Evolutionary conservation across 2,888 invertebrate species (phyloP).

Genomic region (Scaptodrosophila latifasciaeformis): DNA sequence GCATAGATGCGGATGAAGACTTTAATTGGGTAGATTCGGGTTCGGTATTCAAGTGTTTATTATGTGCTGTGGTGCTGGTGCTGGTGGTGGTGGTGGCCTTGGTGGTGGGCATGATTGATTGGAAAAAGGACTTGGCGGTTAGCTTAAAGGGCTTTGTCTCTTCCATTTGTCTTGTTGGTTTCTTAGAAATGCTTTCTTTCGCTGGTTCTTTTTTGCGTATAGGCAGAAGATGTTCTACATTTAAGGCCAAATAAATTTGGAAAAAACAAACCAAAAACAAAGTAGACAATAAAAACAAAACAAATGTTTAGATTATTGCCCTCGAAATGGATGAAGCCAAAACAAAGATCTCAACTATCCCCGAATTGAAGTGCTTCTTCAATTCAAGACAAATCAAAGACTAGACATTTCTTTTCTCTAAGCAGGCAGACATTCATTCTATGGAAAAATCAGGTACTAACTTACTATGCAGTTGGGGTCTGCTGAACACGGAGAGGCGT

Average conservation of each 20-base stretch:
- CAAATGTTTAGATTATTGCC: too few relatives aligned
- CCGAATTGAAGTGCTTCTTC: slow-evolving; percentile 18
- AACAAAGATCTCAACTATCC: too few relatives aligned
- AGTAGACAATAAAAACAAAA: not conserved
- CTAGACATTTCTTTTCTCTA: slow-evolving; percentile 11
- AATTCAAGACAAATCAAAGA: not conserved
- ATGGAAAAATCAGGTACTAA: slow-evolving; percentile 76
- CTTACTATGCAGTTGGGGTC: slow-evolving; percentile 78
- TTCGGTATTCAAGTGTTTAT: not conserved
- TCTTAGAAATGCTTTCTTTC: slow-evolving; percentile 77
- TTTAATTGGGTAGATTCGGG: not conserved
- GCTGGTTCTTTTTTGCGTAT: slow-evolving; percentile 76
- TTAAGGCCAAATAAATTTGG: slow-evolving; percentile 2
- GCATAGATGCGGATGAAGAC: slow-evolving; percentile 8
- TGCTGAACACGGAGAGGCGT: slow-evolving; percentile 76
- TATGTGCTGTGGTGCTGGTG: slow-evolving; percentile 24
- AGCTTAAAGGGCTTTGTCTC: slow-evolving; percentile 20
- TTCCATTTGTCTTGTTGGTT: slow-evolving; percentile 23
- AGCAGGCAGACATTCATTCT: too few relatives aligned
- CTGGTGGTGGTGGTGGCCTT: slow-evolving; percentile 39
- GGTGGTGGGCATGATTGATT: slow-evolving; percentile 44
- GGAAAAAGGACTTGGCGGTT: slow-evolving; percentile 37
- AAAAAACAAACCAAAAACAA: too few relatives aligned
- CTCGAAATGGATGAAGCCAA: too few relatives aligned
- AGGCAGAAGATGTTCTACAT: slow-evolving; percentile 58